A percentile compares a stretch with the other conserved stretches of the same genome.
Conservation (phyloP, 2,888 invertebrate genomes). For the Dascillus cervinus region DNA sequence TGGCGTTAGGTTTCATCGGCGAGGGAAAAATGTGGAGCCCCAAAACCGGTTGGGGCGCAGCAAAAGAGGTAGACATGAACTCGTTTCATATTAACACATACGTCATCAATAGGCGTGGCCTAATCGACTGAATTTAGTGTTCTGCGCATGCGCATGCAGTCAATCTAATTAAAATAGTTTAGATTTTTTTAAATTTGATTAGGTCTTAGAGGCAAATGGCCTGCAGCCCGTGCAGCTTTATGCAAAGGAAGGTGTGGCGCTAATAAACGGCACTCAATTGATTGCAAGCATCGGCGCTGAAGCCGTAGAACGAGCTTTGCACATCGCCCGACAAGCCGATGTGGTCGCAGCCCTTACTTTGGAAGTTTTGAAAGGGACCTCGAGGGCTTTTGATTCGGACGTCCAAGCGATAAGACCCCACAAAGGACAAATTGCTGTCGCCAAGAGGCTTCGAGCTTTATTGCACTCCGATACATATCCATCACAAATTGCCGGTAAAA, state of each 20-base stretch:
- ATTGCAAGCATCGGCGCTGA: conserved; percentile 58
- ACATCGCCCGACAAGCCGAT: conserved; percentile 55
- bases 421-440: conserved; percentile 53
- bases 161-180: conserved; percentile 8
- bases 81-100: no score
- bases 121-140: no score
- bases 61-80: conserved; percentile 50
- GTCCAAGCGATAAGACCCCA: conserved; percentile 57
- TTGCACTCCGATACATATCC: conserved; percentile 55
- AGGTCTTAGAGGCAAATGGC: conserved; percentile 46
- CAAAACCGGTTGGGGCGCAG: conserved; percentile 54
- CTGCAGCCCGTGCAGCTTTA: conserved; percentile 49
- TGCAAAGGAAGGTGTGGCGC: conserved; percentile 57
- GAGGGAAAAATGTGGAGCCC: conserved; percentile 63
- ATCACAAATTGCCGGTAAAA: conserved; percentile 55
- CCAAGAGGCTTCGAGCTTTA: conserved; percentile 49
- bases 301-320: conserved; percentile 51
- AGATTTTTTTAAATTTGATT: neutral
- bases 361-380: conserved; percentile 59
- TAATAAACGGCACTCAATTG: conserved; percentile 62
- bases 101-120: no score
- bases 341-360: conserved; percentile 56
- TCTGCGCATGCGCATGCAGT: no score
- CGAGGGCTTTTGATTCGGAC: conserved; percentile 55
- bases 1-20: conserved; percentile 57